phyloP scores from a whole-genome alignment of 30 jellyfish, hydroid and myxozoan genomes.

The Turritopsis dohrnii region DNA sequence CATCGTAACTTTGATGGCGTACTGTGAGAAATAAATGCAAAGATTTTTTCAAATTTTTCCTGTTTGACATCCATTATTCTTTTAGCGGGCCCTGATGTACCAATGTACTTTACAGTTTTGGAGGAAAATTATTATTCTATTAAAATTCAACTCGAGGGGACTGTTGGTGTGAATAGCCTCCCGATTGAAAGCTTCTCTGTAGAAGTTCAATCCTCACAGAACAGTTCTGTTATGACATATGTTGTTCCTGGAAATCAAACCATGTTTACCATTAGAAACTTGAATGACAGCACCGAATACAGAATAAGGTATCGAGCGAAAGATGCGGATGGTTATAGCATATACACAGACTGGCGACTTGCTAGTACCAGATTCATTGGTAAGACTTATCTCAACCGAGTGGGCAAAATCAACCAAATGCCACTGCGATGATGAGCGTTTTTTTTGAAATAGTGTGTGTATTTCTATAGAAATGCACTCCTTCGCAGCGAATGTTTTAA shows the following conservation, averaged over 20 bases:
- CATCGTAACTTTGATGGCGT: too few species aligned
- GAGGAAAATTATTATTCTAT: background rate
- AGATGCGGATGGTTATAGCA: constrained; percentile 4
- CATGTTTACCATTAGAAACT: background rate
- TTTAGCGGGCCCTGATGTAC: background rate
- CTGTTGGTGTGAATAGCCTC: background rate
- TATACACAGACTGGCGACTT: constrained; percentile 1
- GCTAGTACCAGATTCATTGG: background rate
- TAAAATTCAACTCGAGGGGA: background rate
- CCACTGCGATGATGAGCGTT: too few species aligned
- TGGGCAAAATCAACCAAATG: too few species aligned
- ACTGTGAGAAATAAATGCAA: too few species aligned
- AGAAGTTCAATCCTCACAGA: background rate
- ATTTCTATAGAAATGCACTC: too few species aligned
- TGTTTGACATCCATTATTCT: background rate
- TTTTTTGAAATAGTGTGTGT: too few species aligned
- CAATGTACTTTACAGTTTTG: background rate
- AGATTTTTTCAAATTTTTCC: background rate
- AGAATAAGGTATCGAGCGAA: background rate
- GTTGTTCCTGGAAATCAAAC: background rate
- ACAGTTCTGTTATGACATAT: background rate
- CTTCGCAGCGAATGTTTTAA: too few species aligned
- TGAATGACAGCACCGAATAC: background rate
- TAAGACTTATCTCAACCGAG: too few species aligned
- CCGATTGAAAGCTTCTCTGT: background rate